Evolutionary conservation across 1,140 invertebrate species (phyloP).

Genomic region (Trigoniulus corallinus): DNA sequence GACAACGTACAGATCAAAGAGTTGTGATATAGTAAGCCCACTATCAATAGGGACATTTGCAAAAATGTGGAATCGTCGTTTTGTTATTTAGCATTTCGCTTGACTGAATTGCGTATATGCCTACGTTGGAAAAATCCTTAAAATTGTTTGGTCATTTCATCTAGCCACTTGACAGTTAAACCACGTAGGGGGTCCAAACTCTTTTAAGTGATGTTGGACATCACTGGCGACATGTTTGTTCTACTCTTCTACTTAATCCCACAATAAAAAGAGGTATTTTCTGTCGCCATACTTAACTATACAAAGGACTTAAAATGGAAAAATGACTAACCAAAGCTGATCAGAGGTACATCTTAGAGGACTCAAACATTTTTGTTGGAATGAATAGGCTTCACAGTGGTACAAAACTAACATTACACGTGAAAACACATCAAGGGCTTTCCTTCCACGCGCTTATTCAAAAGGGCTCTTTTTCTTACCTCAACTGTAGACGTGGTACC

Average conservation of each 20-base stretch:
- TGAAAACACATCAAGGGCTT: background rate
- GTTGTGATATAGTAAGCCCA: no score
- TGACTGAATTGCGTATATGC: background rate
- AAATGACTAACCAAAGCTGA: background rate
- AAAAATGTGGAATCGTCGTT: background rate
- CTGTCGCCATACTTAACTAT: background rate
- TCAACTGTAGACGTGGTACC: no score
- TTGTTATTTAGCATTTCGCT: background rate
- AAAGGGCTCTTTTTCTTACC: no score
- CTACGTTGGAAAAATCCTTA: background rate
- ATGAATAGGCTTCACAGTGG: background rate
- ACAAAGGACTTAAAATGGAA: background rate
- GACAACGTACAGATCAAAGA: no score
- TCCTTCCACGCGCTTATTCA: no score
- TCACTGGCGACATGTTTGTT: background rate
- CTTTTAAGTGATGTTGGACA: background rate
- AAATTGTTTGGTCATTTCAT: background rate
- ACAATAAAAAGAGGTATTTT: background rate
- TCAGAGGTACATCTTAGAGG: background rate
- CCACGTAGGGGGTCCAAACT: background rate
- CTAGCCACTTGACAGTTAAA: background rate
- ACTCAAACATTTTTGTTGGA: background rate
- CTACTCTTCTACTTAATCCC: background rate
- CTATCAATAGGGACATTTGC: no score
- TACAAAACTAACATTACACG: background rate